Evolutionary conservation across 1,140 invertebrate genomes (phyloP).

Genomic region (Galendromus occidentalis): DNA sequence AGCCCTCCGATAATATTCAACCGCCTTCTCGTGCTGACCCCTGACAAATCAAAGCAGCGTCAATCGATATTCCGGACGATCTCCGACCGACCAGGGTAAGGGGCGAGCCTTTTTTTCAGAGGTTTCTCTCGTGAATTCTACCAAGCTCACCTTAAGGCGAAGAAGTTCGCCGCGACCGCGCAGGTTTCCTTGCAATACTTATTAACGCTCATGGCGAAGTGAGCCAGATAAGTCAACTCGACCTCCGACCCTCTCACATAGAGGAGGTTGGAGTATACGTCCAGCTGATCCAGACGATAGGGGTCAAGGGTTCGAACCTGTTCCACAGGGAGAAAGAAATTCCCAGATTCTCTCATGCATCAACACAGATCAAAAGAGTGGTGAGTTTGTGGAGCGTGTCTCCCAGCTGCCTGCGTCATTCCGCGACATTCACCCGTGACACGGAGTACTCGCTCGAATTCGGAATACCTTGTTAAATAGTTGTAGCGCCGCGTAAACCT

Average conservation of each 20-base stretch:
- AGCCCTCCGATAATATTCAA: conserved; percentile 73
- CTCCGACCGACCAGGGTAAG: too few relatives aligned
- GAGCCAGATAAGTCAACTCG: conserved; percentile 77
- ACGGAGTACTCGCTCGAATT: too few relatives aligned
- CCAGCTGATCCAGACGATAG: conserved; percentile 78
- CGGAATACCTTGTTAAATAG: background rate
- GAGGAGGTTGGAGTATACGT: conserved; percentile 82
- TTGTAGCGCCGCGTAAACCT: background rate
- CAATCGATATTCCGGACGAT: too few relatives aligned
- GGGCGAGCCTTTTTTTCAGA: too few relatives aligned
- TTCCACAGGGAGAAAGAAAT: background rate
- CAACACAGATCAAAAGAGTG: too few relatives aligned
- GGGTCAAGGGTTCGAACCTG: conserved; percentile 62
- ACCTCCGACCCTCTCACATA: conserved; percentile 70
- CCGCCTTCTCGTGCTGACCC: conserved; percentile 86
- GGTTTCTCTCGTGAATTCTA: too few relatives aligned
- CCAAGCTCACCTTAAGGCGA: background rate
- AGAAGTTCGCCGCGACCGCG: conserved; percentile 61
- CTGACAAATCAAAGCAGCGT: conserved; percentile 25
- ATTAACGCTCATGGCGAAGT: conserved; percentile 76
- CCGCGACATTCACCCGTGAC: too few relatives aligned
- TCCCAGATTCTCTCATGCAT: background rate
- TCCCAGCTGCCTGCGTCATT: too few relatives aligned
- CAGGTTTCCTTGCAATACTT: conserved; percentile 95
- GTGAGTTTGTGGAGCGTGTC: too few relatives aligned